Conservation (phyloP, 2,113 vertebrate genomes). For the Ophiodon elongatus region DNA sequence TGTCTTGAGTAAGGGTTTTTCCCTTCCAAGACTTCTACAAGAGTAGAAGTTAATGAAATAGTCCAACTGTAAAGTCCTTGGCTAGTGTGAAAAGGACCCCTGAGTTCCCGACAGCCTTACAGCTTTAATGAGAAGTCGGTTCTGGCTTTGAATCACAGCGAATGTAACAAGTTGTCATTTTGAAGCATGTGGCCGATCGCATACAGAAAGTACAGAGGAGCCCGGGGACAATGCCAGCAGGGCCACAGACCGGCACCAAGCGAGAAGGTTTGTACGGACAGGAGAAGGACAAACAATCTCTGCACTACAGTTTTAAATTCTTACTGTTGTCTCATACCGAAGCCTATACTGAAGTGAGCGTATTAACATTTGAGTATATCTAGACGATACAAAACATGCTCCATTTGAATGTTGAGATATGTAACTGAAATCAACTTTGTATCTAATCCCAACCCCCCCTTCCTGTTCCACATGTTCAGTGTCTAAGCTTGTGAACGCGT, state of each 20-base stretch:
- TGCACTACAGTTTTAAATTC: background rate
- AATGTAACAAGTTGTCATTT: conserved; percentile 3
- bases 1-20: too few relatives aligned
- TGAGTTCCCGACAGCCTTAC: background rate
- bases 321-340: too few relatives aligned
- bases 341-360: background rate
- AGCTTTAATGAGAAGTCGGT: conserved; percentile 1
- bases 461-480: background rate
- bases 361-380: too few relatives aligned
- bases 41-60: background rate
- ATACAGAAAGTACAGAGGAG: background rate
- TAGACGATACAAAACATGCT: background rate
- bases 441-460: background rate
- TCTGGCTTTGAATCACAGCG: background rate
- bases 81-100: background rate
- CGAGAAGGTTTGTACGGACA: too few relatives aligned
- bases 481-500: background rate
- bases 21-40: too few relatives aligned
- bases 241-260: background rate
- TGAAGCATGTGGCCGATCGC: background rate
- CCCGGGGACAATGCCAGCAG: background rate
- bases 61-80: background rate
- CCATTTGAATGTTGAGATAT: background rate
- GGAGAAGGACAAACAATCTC: background rate
- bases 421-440: background rate